Evolutionary conservation across 2,113 vertebrate species (phyloP).

Genomic region (Bujurquina vittata): DNA sequence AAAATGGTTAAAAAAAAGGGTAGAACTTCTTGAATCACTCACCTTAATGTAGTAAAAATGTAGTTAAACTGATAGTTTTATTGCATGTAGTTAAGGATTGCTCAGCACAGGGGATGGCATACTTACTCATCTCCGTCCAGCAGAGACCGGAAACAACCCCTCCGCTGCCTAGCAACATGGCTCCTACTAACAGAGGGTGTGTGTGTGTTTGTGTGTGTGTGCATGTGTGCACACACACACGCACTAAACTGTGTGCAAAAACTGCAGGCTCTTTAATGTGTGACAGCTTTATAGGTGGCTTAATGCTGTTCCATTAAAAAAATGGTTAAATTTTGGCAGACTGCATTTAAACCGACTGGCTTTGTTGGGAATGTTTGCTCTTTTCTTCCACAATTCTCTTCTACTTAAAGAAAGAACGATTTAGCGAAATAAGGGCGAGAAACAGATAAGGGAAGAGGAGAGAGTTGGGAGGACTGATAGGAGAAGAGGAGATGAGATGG

Average conservation of each 20-base stretch:
- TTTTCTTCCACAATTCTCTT: neutral
- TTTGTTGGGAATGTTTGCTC: neutral
- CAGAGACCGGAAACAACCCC: neutral
- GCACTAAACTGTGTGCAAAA: neutral
- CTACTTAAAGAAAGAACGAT: neutral
- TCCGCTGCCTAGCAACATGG: neutral
- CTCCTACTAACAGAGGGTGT: neutral
- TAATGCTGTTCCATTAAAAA: neutral
- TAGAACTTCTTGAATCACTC: neutral
- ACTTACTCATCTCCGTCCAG: neutral
- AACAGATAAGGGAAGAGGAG: neutral
- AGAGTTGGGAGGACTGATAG: constrained; percentile 24
- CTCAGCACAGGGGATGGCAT: neutral
- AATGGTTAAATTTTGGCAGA: neutral
- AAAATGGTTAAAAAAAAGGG: neutral
- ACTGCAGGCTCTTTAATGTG: neutral
- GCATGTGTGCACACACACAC: no score
- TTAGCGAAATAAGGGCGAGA: neutral
- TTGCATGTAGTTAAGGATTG: neutral
- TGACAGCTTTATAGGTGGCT: neutral
- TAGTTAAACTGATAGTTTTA: neutral
- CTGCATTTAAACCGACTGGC: neutral
- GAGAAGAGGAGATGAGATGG: constrained; percentile 15
- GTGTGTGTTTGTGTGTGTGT: no score
- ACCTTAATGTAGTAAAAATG: neutral